phyloP scores from a whole-genome alignment of 2,113 vertebrate genomes.

The Phyllopteryx taeniolatus region DNA sequence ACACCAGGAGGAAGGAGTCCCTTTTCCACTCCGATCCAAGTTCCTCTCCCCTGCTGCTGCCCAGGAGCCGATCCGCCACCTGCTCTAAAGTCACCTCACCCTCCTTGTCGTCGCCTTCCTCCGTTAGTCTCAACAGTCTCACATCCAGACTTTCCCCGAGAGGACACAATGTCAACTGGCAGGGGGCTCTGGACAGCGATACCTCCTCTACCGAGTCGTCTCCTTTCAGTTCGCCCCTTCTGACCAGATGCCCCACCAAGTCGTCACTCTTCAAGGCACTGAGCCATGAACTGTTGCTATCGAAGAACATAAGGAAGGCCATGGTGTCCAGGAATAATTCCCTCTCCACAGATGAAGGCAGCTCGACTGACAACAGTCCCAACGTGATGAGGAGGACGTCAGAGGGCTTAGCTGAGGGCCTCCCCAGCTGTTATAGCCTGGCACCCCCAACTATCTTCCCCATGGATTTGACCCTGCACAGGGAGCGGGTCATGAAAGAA shows the following conservation, averaged over 20 bases:
- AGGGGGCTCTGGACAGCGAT: slow-evolving; percentile 78
- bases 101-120: slow-evolving; percentile 62
- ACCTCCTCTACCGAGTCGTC: slow-evolving; percentile 83
- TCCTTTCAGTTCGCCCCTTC: slow-evolving; percentile 76
- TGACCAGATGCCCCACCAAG: slow-evolving; percentile 73
- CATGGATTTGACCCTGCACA: slow-evolving; percentile 63
- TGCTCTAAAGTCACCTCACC: slow-evolving; percentile 57
- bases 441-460: slow-evolving; percentile 71
- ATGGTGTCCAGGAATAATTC: slow-evolving; percentile 79
- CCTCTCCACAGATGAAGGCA: slow-evolving; percentile 85
- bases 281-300: slow-evolving; percentile 77
- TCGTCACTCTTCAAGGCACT: slow-evolving; percentile 74
- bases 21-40: slow-evolving; percentile 80
- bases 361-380: slow-evolving; percentile 88
- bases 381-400: slow-evolving; percentile 78
- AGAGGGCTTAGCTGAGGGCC: slow-evolving; percentile 65
- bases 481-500: slow-evolving; percentile 77
- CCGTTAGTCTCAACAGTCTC: slow-evolving; percentile 68
- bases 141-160: slow-evolving; percentile 63
- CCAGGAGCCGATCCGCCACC: slow-evolving; percentile 73
- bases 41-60: slow-evolving; percentile 64
- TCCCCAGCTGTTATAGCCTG: slow-evolving; percentile 60
- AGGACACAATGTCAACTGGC: slow-evolving; percentile 65
- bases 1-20: slow-evolving; percentile 87
- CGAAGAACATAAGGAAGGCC: slow-evolving; percentile 70